These are phyloP conservation scores for Leucophenga maculata DNA, from an alignment of 2,888 invertebrate species.

Conservation along the genomic window DNA sequence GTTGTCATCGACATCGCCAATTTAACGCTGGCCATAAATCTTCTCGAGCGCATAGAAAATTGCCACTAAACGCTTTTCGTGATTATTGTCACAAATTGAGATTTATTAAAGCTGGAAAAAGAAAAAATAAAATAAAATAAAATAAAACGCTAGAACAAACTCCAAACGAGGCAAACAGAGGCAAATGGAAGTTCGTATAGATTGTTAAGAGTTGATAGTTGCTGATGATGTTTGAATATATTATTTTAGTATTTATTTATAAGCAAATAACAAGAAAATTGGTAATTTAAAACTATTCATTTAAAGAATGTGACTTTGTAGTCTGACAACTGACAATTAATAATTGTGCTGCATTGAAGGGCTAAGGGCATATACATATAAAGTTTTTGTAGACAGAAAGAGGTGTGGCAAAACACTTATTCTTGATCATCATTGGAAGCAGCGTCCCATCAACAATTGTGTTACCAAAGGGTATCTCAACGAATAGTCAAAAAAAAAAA, in stretches of 20 bases:
- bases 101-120: conserved; percentile 40
- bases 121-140: too few relatives aligned
- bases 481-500: too few relatives aligned
- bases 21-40: conserved; percentile 19
- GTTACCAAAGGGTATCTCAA: too few relatives aligned
- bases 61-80: conserved; percentile 51
- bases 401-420: too few relatives aligned
- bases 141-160: neutral
- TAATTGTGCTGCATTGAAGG: neutral
- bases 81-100: conserved; percentile 43
- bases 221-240: conserved; percentile 9
- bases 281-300: conserved; percentile 18
- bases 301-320: conserved; percentile 18
- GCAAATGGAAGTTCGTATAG: neutral
- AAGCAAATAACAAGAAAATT: conserved; percentile 14
- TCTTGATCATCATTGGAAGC: too few relatives aligned
- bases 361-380: too few relatives aligned
- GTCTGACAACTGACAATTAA: neutral
- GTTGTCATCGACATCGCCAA: neutral
- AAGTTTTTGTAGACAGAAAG: too few relatives aligned
- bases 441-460: too few relatives aligned
- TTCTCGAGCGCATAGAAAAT: conserved; percentile 43
- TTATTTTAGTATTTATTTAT: conserved; percentile 6
- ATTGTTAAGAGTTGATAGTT: neutral
- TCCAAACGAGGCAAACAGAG: conserved; percentile 31